Conservation (phyloP, 2,888 invertebrate species). For the Nemotelus pantherinus region DNA sequence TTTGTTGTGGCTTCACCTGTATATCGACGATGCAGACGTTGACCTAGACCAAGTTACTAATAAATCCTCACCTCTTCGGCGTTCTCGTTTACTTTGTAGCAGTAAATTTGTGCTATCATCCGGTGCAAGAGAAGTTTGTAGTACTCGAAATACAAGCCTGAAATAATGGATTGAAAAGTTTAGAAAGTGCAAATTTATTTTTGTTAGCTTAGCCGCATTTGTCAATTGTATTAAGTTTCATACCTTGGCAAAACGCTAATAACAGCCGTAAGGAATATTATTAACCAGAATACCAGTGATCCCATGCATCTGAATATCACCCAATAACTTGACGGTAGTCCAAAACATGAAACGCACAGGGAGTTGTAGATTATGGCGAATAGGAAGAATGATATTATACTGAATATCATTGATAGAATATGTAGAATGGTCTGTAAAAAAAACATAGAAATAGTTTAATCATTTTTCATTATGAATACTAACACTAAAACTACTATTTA, state of each 20-base stretch:
- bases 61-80: slow-evolving; percentile 71
- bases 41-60: slow-evolving; percentile 72
- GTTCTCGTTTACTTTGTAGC: slow-evolving; percentile 69
- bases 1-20: slow-evolving; percentile 66
- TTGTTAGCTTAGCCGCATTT: background rate
- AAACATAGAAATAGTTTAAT: slow-evolving; percentile 38
- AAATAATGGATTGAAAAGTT: slow-evolving; percentile 51
- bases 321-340: slow-evolving; percentile 87
- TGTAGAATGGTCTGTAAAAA: slow-evolving; percentile 85
- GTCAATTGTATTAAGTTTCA: slow-evolving; percentile 49
- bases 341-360: slow-evolving; percentile 82
- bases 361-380: slow-evolving; percentile 88
- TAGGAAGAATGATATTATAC: slow-evolving; percentile 82
- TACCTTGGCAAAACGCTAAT: slow-evolving; percentile 86
- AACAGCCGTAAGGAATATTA: slow-evolving; percentile 79
- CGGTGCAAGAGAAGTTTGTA: slow-evolving; percentile 76
- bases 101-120: slow-evolving; percentile 79
- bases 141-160: slow-evolving; percentile 76
- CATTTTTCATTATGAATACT: background rate
- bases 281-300: slow-evolving; percentile 83
- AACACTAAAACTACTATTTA: too few species aligned
- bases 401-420: slow-evolving; percentile 77
- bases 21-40: slow-evolving; percentile 70
- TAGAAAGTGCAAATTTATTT: slow-evolving; percentile 38
- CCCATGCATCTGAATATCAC: slow-evolving; percentile 81